Evolutionary conservation across 1,140 invertebrate genomes (phyloP).

Genomic region (Planococcus citri): DNA sequence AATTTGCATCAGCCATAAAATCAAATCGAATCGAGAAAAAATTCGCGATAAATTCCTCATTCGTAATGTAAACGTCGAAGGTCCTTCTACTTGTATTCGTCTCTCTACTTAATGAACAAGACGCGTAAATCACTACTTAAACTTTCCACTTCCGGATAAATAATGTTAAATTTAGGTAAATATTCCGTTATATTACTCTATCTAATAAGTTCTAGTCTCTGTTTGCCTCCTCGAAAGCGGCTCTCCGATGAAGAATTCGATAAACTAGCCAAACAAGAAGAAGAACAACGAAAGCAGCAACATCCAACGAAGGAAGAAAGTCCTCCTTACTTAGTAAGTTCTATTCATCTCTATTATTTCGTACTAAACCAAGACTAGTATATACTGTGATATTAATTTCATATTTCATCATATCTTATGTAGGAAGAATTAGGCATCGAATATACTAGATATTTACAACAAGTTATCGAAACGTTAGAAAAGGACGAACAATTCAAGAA

Average conservation of each 20-base stretch:
- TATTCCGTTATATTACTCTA: not conserved
- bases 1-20: too few relatives aligned
- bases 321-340: not conserved
- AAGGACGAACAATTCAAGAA: constrained; percentile 67
- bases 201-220: not conserved
- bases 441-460: constrained; percentile 73
- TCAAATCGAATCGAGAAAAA: too few relatives aligned
- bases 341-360: not conserved
- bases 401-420: constrained; percentile 10
- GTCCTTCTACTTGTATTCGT: too few relatives aligned
- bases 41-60: too few relatives aligned
- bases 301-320: not conserved
- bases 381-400: not conserved
- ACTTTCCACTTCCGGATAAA: not conserved
- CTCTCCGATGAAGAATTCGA: constrained; percentile 3
- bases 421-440: constrained; percentile 41
- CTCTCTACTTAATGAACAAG: too few relatives aligned
- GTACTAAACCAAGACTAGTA: too few relatives aligned
- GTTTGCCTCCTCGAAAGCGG: not conserved
- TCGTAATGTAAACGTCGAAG: too few relatives aligned
- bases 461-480: constrained; percentile 74
- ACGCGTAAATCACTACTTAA: too few relatives aligned
- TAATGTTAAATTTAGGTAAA: not conserved
- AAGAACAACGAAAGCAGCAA: not conserved
- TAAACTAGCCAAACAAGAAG: not conserved